phyloP scores from a whole-genome alignment of 1,140 invertebrate species.

The Diorhabda sublineata region DNA sequence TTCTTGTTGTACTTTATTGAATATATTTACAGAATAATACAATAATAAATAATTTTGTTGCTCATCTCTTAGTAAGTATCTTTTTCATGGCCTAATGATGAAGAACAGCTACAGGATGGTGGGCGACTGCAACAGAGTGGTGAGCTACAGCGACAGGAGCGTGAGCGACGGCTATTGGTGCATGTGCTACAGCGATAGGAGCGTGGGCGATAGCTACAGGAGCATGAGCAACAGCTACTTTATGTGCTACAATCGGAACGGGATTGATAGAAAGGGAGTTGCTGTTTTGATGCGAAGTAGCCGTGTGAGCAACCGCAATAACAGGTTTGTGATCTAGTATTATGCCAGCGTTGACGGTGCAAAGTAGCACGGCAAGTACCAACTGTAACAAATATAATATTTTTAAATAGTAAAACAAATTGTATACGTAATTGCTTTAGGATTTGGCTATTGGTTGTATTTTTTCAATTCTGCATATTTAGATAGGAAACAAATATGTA shows the following conservation, averaged over 20 bases:
- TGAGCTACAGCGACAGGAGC: background rate
- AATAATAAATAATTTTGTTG: background rate
- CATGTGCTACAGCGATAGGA: conserved; percentile 18
- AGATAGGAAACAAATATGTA: no score
- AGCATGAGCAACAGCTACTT: conserved; percentile 22
- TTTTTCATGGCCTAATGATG: background rate
- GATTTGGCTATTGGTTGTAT: no score
- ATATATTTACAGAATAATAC: no score
- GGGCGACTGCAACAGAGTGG: background rate
- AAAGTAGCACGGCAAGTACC: conserved; percentile 18
- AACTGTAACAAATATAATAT: conserved; percentile 6
- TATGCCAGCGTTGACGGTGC: conserved; percentile 22
- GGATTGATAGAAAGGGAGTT: conserved; percentile 26
- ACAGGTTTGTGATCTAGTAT: conserved; percentile 15
- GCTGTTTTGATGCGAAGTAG: conserved; percentile 30
- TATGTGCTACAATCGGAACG: conserved; percentile 27
- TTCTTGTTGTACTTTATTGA: no score
- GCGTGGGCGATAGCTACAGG: conserved; percentile 9
- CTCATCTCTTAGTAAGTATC: background rate
- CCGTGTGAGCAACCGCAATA: conserved; percentile 23
- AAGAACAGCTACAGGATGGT: background rate
- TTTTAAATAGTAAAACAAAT: no score
- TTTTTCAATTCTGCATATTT: no score
- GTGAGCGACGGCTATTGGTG: background rate
- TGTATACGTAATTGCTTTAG: no score